These are phyloP conservation scores for Nothura maculosa DNA, from an alignment of 2,797 vertebrate genomes.

Conservation along the genomic window DNA sequence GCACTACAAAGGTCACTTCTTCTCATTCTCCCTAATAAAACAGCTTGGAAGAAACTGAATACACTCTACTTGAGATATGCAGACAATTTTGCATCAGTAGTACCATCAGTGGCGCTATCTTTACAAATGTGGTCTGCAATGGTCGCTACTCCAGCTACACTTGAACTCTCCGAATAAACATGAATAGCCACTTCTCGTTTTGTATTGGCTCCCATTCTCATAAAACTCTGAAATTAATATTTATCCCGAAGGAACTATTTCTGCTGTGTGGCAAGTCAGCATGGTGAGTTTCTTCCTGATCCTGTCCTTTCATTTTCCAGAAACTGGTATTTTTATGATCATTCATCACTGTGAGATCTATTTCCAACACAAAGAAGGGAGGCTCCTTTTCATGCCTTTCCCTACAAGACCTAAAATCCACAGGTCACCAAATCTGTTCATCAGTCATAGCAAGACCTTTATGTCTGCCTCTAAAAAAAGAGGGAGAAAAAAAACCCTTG, in stretches of 20 bases:
- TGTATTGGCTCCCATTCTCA: background rate
- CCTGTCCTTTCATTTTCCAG: background rate
- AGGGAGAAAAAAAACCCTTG: background rate
- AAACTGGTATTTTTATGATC: slow-evolving; percentile 4
- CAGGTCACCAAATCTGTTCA: background rate
- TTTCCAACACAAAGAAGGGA: background rate
- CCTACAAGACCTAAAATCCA: background rate
- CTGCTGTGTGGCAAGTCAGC: background rate
- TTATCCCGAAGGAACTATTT: slow-evolving; percentile 25
- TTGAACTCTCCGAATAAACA: slow-evolving; percentile 39
- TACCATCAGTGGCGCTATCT: background rate
- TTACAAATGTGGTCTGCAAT: slow-evolving; percentile 33
- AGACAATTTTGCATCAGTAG: background rate
- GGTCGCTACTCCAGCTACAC: background rate
- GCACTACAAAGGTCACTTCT: slow-evolving; percentile 3
- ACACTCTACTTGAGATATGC: background rate
- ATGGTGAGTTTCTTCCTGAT: background rate
- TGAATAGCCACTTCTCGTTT: slow-evolving; percentile 38
- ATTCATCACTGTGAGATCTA: background rate
- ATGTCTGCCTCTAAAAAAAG: background rate
- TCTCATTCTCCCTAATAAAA: slow-evolving; percentile 17
- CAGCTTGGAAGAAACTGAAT: slow-evolving; percentile 4
- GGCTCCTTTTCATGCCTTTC: background rate
- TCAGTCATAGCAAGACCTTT: background rate
- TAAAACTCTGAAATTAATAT: slow-evolving; percentile 26